phyloP scores from a whole-genome alignment of 2,797 vertebrate genomes.

The Halcyon leucocephala region DNA sequence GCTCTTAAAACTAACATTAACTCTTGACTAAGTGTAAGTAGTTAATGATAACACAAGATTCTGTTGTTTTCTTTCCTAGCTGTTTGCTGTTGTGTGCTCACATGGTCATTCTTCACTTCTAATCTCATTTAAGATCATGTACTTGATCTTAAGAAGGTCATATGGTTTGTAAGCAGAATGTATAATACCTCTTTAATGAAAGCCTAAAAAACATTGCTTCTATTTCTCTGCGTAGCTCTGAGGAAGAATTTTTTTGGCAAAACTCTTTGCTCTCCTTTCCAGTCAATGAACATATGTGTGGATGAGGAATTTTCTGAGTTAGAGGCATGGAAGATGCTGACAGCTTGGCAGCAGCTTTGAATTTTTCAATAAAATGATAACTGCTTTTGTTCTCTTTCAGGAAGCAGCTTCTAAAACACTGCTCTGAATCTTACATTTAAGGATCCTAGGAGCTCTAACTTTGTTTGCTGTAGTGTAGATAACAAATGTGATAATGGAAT shows the following conservation, averaged over 20 bases:
- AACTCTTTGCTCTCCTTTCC: neutral
- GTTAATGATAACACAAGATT: neutral
- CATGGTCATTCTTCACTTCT: neutral
- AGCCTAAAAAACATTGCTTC: neutral
- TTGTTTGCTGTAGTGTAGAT: neutral
- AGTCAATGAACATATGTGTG: constrained; percentile 12
- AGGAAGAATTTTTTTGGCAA: neutral
- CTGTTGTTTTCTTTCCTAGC: neutral
- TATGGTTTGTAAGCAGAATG: neutral
- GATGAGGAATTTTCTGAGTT: constrained; percentile 39
- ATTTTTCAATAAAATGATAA: neutral
- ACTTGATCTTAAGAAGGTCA: neutral
- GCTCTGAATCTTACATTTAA: neutral
- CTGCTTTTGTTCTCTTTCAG: neutral
- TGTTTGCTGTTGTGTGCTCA: neutral
- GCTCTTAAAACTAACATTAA: neutral
- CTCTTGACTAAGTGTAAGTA: neutral
- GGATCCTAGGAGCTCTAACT: neutral
- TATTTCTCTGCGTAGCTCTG: neutral
- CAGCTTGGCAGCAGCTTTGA: constrained; percentile 13
- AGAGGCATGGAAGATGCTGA: constrained; percentile 9
- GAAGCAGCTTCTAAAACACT: neutral
- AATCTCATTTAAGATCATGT: neutral
- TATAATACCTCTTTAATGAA: neutral
- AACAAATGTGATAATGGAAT: neutral